phyloP scores from a whole-genome alignment of 2,888 invertebrate genomes.

The Mycalesis mineus region DNA sequence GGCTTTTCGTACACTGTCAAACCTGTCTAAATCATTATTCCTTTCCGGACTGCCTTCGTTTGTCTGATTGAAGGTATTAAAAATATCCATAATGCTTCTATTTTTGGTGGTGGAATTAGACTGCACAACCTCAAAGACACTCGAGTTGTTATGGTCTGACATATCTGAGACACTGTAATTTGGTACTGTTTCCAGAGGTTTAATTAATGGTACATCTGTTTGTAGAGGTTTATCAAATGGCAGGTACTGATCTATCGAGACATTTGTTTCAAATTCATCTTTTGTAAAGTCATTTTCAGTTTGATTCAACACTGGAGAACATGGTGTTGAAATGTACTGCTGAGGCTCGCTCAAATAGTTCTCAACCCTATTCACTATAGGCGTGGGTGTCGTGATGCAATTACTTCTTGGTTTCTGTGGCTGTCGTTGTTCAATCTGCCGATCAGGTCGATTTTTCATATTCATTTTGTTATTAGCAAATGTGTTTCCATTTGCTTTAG shows the following conservation, averaged over 20 bases:
- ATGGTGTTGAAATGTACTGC: slow-evolving; percentile 27
- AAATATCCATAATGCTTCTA: slow-evolving; percentile 68
- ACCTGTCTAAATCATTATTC: slow-evolving; percentile 44
- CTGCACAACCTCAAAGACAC: slow-evolving; percentile 61
- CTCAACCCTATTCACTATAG: background rate
- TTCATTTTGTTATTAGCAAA: slow-evolving; percentile 39
- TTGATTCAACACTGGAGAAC: slow-evolving; percentile 13
- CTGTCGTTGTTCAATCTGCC: too few relatives aligned
- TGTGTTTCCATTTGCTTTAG: slow-evolving; percentile 61
- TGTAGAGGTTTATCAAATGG: slow-evolving; percentile 44
- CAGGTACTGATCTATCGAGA: slow-evolving; percentile 38
- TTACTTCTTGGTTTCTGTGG: background rate
- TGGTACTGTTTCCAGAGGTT: slow-evolving; percentile 27
- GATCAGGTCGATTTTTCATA: too few relatives aligned
- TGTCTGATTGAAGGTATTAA: slow-evolving; percentile 43
- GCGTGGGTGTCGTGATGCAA: slow-evolving; percentile 11
- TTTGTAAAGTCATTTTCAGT: slow-evolving; percentile 42
- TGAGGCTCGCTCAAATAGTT: slow-evolving; percentile 18
- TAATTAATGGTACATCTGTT: slow-evolving; percentile 2
- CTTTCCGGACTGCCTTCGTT: slow-evolving; percentile 42
- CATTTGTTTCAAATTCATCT: slow-evolving; percentile 43
- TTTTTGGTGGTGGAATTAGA: slow-evolving; percentile 51
- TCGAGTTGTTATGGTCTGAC: slow-evolving; percentile 32
- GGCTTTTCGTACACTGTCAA: slow-evolving; percentile 44
- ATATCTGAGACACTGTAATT: slow-evolving; percentile 26